Percentiles rank a stretch among this genome's conserved stretches.
phyloP scores from a whole-genome alignment of 2,113 vertebrate genomes.

The Coracopsis vasa region DNA sequence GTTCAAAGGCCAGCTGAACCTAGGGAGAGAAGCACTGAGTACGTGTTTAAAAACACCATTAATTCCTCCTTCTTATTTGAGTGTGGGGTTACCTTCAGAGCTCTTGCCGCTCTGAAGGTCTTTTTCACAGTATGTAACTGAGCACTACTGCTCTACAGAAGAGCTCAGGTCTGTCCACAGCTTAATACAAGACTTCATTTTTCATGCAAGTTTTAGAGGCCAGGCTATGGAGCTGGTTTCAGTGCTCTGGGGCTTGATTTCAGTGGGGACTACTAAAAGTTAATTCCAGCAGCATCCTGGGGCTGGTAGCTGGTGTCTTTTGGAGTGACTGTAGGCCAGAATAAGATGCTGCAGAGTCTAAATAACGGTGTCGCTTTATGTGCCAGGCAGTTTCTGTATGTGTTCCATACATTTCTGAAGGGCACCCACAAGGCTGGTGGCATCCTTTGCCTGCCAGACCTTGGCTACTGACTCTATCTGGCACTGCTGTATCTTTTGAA shows the following conservation, averaged over 20 bases:
- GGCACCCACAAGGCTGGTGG: background rate
- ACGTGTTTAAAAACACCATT: background rate
- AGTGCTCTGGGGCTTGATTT: background rate
- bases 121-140: background rate
- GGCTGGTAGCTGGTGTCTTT: background rate
- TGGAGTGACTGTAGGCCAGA: background rate
- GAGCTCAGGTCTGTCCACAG: background rate
- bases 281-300: background rate
- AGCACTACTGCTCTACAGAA: background rate
- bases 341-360: background rate
- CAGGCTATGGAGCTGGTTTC: background rate
- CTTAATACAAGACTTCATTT: background rate
- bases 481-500: background rate
- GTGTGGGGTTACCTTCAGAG: background rate
- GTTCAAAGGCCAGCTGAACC: background rate
- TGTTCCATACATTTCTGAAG: background rate
- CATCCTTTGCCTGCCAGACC: background rate
- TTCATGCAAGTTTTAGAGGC: background rate
- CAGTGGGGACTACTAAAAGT: background rate
- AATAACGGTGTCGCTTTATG: background rate
- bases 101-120: background rate
- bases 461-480: background rate
- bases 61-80: background rate
- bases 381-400: background rate
- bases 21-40: background rate